Conservation (phyloP, 2,888 invertebrate species). For the Drosophila robusta region DNA sequence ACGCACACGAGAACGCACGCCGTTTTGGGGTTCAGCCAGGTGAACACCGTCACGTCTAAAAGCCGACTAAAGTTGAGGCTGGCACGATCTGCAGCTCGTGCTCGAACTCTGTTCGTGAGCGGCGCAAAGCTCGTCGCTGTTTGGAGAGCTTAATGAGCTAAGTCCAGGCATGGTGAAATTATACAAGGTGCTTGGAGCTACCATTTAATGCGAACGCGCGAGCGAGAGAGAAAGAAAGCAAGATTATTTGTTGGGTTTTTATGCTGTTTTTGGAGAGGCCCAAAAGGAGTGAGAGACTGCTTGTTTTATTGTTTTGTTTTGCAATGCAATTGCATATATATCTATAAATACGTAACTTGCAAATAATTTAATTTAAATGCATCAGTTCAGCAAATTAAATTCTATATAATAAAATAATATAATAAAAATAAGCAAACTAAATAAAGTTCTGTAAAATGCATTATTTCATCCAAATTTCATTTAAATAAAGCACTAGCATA, state of each 20-base stretch:
- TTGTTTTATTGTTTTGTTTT: no score
- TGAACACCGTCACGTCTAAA: conserved; percentile 73
- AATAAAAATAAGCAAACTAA: no score
- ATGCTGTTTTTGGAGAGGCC: neutral
- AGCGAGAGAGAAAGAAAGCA: neutral
- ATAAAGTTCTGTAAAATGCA: no score
- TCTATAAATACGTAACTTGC: no score
- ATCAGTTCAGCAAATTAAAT: no score
- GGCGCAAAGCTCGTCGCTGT: conserved; percentile 40
- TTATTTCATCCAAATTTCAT: no score
- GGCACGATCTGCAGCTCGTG: conserved; percentile 49
- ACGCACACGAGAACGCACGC: conserved; percentile 38
- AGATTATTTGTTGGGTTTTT: neutral
- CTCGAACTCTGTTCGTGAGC: conserved; percentile 28
- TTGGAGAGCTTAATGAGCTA: conserved; percentile 50
- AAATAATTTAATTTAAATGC: no score
- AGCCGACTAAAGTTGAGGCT: conserved; percentile 65
- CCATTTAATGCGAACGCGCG: neutral
- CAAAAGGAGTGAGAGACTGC: neutral
- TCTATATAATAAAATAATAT: no score
- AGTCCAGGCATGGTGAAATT: conserved; percentile 7
- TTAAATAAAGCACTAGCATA: no score
- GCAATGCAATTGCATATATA: no score
- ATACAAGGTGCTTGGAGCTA: neutral
- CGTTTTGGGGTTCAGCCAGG: conserved; percentile 54